Evolutionary conservation across 2,797 vertebrate genomes (phyloP), one percentile per base, ranked within the genome.

Genomic region (Rhabdomys pumilio): DNA sequence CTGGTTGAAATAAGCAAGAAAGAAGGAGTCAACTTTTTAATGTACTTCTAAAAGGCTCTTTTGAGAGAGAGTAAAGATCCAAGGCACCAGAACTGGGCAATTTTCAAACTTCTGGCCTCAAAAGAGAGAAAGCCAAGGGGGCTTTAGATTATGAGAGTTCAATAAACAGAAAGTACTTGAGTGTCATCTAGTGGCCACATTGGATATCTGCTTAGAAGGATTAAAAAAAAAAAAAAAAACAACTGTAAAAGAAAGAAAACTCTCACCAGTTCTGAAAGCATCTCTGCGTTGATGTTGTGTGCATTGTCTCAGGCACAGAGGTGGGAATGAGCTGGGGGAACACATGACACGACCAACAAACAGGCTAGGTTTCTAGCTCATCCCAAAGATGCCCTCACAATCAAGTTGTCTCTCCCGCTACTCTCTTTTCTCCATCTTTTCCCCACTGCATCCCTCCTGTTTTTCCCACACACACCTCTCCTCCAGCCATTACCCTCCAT

Each of bases 171-270:
- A 95, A 84, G 89, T 76, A 82, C 80, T 88, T 90, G 73, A 44
- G 41, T 85, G 89, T 79, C 97, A 94, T 88, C 96, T 79, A 82
- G n/a, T 47, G 97, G 77, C 41, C 29, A 44, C 1, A 63, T 1
- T 38, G 5, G 79, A 65, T 47, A 85, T 10, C 79, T 81, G 41
- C 61, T 86, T 86, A 75, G 86, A 85, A 97, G 29, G 26, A 63
- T 50, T n/a, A n/a, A n/a, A n/a, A n/a, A n/a, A n/a, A n/a, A n/a
- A n/a, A n/a, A 44, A 14, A 69, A 59, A 72, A 41, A 26, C 41
- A 31, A n/a, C 4, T 47, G 29, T 59, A 65, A 65, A 26, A 65
- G 47, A 75, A 91, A n/a, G 24, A 47, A 47, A 76, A 47, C 29
- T 31, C 73, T 8, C 29, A 57, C 22, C n/a, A 47, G 19, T 3